phyloP scores from a whole-genome alignment of 2,797 vertebrate genomes.

The Xiphophorus birchmanni region DNA sequence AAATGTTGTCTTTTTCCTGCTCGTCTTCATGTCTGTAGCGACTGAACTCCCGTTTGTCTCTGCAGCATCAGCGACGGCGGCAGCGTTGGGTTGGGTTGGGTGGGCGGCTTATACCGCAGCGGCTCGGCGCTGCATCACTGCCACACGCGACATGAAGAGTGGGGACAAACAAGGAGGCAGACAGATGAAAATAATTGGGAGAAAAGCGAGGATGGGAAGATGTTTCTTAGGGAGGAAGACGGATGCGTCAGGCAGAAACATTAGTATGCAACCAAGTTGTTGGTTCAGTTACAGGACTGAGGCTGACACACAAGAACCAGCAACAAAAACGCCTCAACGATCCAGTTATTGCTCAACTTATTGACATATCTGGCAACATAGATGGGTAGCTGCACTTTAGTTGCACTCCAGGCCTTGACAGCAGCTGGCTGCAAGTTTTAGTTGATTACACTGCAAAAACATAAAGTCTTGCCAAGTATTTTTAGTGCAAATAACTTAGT shows the following conservation, averaged over 20 bases:
- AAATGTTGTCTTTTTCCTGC: neutral
- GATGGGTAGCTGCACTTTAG: too few species aligned
- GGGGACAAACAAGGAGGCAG: slow-evolving; percentile 32
- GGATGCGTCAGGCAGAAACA: slow-evolving; percentile 61
- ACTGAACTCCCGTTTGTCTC: slow-evolving; percentile 31
- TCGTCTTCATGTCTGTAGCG: slow-evolving; percentile 6
- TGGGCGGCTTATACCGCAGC: slow-evolving; percentile 40
- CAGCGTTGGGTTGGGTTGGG: slow-evolving; percentile 3
- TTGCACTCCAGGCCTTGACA: neutral
- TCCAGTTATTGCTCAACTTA: slow-evolving; percentile 55
- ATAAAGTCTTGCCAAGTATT: too few species aligned
- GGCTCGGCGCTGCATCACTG: slow-evolving; percentile 55
- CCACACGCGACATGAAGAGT: slow-evolving; percentile 53
- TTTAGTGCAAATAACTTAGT: too few species aligned
- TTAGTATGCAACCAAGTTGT: slow-evolving; percentile 70
- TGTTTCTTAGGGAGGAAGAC: slow-evolving; percentile 13
- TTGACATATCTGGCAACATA: slow-evolving; percentile 31
- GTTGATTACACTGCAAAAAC: too few species aligned
- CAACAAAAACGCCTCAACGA: slow-evolving; percentile 40
- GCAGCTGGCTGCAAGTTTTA: neutral
- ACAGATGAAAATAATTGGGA: slow-evolving; percentile 45
- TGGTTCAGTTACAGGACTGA: slow-evolving; percentile 60
- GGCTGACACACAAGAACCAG: slow-evolving; percentile 26
- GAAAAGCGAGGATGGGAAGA: slow-evolving; percentile 6
- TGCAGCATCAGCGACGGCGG: slow-evolving; percentile 39